Conservation (phyloP, 2,797 vertebrate species). For the Anguilla marmorata region DNA sequence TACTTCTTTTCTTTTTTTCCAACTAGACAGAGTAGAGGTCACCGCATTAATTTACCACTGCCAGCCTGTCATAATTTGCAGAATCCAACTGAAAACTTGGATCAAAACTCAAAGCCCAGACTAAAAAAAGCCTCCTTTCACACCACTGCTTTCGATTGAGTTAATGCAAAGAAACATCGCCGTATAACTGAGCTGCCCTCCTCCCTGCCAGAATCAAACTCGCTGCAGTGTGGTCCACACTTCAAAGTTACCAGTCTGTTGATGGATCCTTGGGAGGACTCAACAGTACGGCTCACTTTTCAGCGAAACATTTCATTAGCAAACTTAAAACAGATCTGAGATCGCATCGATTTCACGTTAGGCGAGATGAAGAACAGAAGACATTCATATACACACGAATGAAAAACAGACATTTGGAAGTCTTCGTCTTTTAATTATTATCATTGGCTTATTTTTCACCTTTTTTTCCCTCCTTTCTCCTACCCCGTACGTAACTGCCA, state of each 20-base stretch:
- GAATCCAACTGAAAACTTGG: neutral
- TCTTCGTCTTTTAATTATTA: neutral
- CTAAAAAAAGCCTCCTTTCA: neutral
- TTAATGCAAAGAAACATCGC: neutral
- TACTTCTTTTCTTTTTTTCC: neutral
- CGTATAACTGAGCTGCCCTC: neutral
- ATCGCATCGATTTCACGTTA: neutral
- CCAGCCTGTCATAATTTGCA: neutral
- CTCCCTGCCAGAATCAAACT: neutral
- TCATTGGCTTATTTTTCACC: neutral
- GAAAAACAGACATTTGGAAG: neutral
- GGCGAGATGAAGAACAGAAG: neutral
- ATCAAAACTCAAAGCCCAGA: neutral
- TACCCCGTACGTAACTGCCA: neutral
- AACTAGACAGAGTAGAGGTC: neutral
- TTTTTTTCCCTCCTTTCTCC: neutral
- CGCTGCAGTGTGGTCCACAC: neutral
- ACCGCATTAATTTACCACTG: neutral
- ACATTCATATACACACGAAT: neutral
- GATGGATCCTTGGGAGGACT: neutral
- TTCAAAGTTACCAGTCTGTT: neutral
- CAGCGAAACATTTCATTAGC: neutral
- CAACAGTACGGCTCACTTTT: neutral
- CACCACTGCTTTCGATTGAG: neutral
- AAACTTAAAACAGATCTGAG: neutral